Percentiles rank a stretch among this genome's conserved stretches.
Evolutionary conservation across 2,113 vertebrate genomes (phyloP).

Genomic region (Butastur rufipennis): DNA sequence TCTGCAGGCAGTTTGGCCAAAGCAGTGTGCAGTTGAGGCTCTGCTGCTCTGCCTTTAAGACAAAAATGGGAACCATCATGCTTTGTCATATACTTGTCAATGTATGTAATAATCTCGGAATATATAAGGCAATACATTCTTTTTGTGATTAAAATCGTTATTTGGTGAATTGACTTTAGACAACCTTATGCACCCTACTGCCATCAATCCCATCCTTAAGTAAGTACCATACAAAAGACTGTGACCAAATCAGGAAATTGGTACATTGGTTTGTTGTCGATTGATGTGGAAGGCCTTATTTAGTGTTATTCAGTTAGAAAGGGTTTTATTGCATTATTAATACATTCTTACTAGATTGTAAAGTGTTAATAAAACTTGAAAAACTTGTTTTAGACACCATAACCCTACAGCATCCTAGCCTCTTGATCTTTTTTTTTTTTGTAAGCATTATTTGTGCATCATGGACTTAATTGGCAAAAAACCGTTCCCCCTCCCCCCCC

Average conservation of each 20-base stretch:
- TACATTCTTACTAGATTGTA: background rate
- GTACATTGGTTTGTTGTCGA: background rate
- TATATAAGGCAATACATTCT: background rate
- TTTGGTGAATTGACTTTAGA: background rate
- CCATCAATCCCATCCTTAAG: background rate
- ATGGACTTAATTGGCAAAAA: background rate
- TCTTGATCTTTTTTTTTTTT: background rate
- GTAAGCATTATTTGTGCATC: background rate
- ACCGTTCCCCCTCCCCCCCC: rapidly evolving
- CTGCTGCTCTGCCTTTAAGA: background rate
- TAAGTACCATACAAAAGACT: background rate
- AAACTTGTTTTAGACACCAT: background rate
- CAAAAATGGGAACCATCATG: background rate
- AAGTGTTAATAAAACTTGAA: background rate
- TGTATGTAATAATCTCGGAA: background rate
- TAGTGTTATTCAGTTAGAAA: background rate
- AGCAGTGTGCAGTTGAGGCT: background rate
- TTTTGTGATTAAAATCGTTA: background rate
- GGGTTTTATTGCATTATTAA: background rate
- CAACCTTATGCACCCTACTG: background rate
- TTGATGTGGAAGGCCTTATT: background rate
- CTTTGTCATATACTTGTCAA: background rate
- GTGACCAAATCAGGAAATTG: background rate
- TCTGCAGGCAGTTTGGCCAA: background rate
- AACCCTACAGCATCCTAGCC: background rate